These are phyloP conservation scores for Cheumatopsyche charites DNA, from an alignment of 1,140 invertebrate genomes.

Conservation along the genomic window DNA sequence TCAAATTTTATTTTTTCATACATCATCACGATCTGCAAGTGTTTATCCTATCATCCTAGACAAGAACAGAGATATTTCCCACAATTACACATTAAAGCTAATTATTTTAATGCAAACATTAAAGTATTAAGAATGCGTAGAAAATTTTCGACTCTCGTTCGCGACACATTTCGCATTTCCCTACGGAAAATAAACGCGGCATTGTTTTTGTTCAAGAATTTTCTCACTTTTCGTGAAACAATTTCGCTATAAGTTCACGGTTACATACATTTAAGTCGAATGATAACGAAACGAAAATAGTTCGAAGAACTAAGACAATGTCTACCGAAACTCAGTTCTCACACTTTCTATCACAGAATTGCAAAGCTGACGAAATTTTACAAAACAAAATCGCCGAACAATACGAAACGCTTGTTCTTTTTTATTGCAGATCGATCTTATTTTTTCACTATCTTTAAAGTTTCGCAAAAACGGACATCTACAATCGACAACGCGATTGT, in stretches of 20 bases:
- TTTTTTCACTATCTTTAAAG: too few species aligned
- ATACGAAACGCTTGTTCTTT: not conserved
- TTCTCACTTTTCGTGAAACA: not conserved
- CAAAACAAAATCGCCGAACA: not conserved
- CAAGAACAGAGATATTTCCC: too few species aligned
- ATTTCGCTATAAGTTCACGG: conserved; percentile 12
- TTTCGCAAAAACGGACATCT: too few species aligned
- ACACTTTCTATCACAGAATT: conserved; percentile 12
- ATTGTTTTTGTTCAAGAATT: not conserved
- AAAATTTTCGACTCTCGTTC: not conserved
- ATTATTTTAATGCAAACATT: too few species aligned
- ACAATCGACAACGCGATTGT: too few species aligned
- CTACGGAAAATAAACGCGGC: not conserved
- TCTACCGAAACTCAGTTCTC: not conserved
- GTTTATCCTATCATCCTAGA: too few species aligned
- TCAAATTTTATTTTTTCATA: too few species aligned
- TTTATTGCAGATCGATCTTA: too few species aligned
- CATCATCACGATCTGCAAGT: too few species aligned
- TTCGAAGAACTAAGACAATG: not conserved
- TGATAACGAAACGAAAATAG: conserved; percentile 15
- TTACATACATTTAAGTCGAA: conserved; percentile 8
- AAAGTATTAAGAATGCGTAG: too few species aligned
- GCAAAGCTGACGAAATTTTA: conserved; percentile 4
- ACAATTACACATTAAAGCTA: too few species aligned
- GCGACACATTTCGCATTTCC: not conserved